Evolutionary conservation across 2,113 vertebrate species (phyloP).

Genomic region (Pristiophorus japonicus): DNA sequence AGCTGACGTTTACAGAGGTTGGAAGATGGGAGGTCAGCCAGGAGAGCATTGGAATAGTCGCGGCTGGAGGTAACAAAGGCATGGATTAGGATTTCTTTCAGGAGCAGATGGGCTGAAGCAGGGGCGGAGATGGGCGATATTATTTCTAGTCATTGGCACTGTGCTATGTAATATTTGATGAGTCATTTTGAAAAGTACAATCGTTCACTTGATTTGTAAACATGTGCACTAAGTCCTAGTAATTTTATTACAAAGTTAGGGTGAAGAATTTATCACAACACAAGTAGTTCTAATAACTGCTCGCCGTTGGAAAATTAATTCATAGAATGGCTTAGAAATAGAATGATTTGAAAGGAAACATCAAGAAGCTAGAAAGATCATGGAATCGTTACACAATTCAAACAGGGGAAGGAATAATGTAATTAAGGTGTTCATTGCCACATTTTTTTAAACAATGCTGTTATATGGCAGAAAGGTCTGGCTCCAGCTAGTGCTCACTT

Average conservation of each 20-base stretch:
- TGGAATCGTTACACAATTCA: neutral
- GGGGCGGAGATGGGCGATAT: neutral
- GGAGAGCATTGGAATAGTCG: neutral
- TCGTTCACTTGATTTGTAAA: neutral
- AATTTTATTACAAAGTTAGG: neutral
- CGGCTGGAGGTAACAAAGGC: neutral
- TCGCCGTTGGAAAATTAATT: neutral
- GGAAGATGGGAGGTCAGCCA: neutral
- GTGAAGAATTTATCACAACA: neutral
- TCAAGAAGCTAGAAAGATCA: neutral
- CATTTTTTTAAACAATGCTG: neutral
- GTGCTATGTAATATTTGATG: neutral
- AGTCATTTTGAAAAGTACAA: conserved; percentile 6
- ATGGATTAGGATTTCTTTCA: neutral
- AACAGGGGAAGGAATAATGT: neutral
- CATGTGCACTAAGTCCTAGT: neutral
- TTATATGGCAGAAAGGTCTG: neutral
- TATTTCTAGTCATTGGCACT: neutral
- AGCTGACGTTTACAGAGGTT: neutral
- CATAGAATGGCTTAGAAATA: neutral
- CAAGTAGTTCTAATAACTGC: no score
- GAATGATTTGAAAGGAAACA: neutral
- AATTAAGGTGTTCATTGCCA: neutral
- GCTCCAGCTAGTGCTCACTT: neutral
- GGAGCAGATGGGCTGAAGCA: neutral